phyloP scores from a whole-genome alignment of 30 jellyfish, hydroid and myxozoan genomes.

The Morbakka virulenta region DNA sequence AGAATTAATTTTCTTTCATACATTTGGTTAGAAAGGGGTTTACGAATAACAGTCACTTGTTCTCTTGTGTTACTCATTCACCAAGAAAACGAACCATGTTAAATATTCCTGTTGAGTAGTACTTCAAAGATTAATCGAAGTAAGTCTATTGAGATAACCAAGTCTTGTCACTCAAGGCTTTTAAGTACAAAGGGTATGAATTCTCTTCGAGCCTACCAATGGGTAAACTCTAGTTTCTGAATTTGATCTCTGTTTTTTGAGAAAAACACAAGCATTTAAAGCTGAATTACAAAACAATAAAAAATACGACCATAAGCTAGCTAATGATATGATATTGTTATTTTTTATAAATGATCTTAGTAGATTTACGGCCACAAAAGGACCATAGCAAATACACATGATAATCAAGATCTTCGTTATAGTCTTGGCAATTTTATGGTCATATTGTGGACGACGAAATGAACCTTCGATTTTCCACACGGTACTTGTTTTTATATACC shows the following conservation, averaged over 20 bases:
- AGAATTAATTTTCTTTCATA: too few species aligned
- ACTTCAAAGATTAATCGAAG: too few species aligned
- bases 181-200: too few species aligned
- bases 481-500: slow-evolving; percentile 30
- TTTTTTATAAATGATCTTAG: background rate
- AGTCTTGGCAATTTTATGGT: slow-evolving; percentile 43
- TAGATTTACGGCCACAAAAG: slow-evolving; percentile 40
- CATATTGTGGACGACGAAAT: slow-evolving; percentile 3
- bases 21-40: too few species aligned
- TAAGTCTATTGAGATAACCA: too few species aligned
- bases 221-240: background rate
- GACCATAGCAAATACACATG: slow-evolving; percentile 57
- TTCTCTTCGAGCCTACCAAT: too few species aligned
- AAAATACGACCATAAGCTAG: slow-evolving; percentile 43
- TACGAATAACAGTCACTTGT: too few species aligned
- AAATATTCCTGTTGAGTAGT: too few species aligned
- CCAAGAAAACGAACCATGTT: too few species aligned
- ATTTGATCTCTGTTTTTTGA: slow-evolving; percentile 25
- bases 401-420: slow-evolving; percentile 30
- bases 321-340: background rate
- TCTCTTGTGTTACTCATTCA: too few species aligned
- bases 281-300: slow-evolving; percentile 39
- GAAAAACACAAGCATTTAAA: slow-evolving; percentile 43
- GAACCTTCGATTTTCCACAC: slow-evolving; percentile 21
- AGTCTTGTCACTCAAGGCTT: too few species aligned